Percentiles rank a stretch among this genome's conserved stretches.
phyloP scores from a whole-genome alignment of 2,888 invertebrate species.

The Encarsia formosa region DNA sequence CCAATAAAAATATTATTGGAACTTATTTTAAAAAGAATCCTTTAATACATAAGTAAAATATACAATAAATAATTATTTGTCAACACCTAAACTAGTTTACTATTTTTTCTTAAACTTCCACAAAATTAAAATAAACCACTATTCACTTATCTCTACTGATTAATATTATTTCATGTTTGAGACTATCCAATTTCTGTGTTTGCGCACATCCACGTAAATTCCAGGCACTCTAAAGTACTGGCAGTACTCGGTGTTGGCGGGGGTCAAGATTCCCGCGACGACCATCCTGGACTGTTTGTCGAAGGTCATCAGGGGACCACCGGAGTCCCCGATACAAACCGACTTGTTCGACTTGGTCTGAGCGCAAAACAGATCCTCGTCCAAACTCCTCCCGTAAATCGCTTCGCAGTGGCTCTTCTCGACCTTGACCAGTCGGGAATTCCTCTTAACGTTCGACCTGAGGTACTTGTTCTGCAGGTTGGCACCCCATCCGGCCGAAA shows the following conservation, averaged over 20 bases:
- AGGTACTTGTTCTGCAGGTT: not conserved
- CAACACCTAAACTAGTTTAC: not conserved
- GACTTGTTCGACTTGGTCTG: not conserved
- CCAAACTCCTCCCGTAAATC: not conserved
- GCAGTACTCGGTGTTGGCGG: not conserved
- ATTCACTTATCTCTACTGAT: too few species aligned
- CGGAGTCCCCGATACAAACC: slow-evolving; percentile 1
- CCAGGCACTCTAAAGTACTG: not conserved
- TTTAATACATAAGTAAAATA: not conserved
- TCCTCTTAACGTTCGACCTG: not conserved
- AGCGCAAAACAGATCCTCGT: not conserved
- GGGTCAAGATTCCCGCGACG: not conserved
- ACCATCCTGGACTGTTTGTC: not conserved
- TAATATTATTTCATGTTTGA: not conserved
- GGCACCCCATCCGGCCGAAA: slow-evolving; percentile 7
- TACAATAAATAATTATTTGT: not conserved
- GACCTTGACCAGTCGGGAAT: not conserved
- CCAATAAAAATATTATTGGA: not conserved
- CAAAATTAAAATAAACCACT: too few species aligned
- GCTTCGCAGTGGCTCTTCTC: not conserved
- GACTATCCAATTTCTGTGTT: slow-evolving; percentile 5
- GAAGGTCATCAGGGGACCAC: slow-evolving; percentile 4
- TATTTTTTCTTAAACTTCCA: too few species aligned
- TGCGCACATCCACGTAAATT: slow-evolving; percentile 1
- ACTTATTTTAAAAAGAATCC: not conserved